phyloP scores from a whole-genome alignment of 2,113 vertebrate species.

The Bostrychus sinensis region DNA sequence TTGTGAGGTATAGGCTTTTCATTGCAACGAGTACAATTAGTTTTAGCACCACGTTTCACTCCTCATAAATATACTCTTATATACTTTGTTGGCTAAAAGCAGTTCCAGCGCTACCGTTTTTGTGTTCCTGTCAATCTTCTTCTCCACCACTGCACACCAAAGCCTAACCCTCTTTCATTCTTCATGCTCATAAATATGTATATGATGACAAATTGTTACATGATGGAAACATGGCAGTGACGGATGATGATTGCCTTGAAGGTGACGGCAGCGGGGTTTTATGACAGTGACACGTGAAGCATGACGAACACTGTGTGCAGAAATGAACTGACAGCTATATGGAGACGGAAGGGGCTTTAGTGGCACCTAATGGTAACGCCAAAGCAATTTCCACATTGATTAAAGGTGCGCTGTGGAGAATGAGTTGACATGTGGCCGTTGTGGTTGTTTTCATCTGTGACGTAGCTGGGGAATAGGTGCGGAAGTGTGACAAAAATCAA shows the following conservation, averaged over 20 bases:
- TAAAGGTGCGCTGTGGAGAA: neutral
- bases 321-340: neutral
- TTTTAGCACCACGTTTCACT: too few relatives aligned
- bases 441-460: too few relatives aligned
- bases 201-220: neutral
- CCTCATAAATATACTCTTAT: too few relatives aligned
- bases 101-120: neutral
- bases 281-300: neutral
- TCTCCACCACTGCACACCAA: neutral
- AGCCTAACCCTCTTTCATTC: too few relatives aligned
- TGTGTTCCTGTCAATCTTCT: neutral
- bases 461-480: neutral
- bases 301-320: neutral
- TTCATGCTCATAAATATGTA: neutral
- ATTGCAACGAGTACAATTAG: too few relatives aligned
- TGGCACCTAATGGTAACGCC: conserved; percentile 64
- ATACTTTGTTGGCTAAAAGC: too few relatives aligned
- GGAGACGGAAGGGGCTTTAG: conserved; percentile 21
- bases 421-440: neutral
- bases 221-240: conserved; percentile 10
- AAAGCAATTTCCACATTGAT: neutral
- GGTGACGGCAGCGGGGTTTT: neutral
- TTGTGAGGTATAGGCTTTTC: too few relatives aligned
- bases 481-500: neutral
- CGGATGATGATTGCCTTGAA: neutral